A percentile compares a stretch with the other conserved stretches of the same genome.
Evolutionary conservation across 2,888 invertebrate genomes (phyloP).

Genomic region (Chrysolina haemoptera): DNA sequence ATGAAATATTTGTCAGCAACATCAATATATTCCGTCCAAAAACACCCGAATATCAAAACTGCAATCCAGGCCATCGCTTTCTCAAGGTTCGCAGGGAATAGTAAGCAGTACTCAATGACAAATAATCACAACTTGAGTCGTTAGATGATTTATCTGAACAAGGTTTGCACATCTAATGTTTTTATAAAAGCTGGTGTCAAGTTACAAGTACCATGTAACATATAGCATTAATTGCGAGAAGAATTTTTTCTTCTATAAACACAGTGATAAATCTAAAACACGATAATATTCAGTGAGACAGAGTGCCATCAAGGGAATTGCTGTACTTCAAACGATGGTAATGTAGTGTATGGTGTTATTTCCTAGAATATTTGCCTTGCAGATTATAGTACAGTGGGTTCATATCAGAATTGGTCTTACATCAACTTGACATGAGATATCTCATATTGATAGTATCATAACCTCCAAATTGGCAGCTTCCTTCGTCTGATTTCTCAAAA

Average conservation of each 20-base stretch:
- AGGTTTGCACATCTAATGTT: slow-evolving; percentile 52
- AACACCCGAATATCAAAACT: slow-evolving; percentile 18
- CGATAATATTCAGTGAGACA: slow-evolving; percentile 25
- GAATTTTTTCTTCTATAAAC: slow-evolving; percentile 38
- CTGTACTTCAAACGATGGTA: not conserved
- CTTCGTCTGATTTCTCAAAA: too few relatives aligned
- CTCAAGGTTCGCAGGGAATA: slow-evolving; percentile 5
- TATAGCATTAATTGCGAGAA: slow-evolving; percentile 47
- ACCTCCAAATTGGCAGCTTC: too few relatives aligned
- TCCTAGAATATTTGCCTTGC: too few relatives aligned
- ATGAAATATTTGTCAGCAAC: too few relatives aligned
- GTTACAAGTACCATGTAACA: slow-evolving; percentile 53
- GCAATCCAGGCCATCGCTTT: slow-evolving; percentile 8
- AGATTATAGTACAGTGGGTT: too few relatives aligned
- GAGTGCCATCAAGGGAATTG: slow-evolving; percentile 35
- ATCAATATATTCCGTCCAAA: too few relatives aligned
- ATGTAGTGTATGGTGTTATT: not conserved
- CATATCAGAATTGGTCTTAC: too few relatives aligned
- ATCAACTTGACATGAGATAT: too few relatives aligned
- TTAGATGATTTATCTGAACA: slow-evolving; percentile 53
- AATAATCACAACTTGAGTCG: slow-evolving; percentile 35
- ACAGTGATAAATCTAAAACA: slow-evolving; percentile 41
- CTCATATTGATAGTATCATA: too few relatives aligned
- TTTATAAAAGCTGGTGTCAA: slow-evolving; percentile 52
- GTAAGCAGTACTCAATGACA: slow-evolving; percentile 12